These are phyloP conservation scores for Eretmochelys imbricata DNA, from an alignment of 2,113 vertebrate species.

Conservation along the genomic window DNA sequence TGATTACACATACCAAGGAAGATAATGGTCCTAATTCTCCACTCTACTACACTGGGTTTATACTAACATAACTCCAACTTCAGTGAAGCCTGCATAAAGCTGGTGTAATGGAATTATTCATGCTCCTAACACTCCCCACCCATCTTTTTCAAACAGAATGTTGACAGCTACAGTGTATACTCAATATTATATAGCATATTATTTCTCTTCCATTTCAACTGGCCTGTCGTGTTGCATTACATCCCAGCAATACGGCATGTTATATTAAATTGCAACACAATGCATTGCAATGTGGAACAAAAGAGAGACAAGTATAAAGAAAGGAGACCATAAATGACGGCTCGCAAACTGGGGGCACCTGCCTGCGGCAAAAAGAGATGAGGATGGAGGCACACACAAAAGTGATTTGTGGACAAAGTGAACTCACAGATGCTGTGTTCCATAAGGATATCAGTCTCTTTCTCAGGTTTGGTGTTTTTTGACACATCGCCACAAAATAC, in stretches of 20 bases:
- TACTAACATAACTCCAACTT: background rate
- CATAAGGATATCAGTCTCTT: background rate
- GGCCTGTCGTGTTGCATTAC: accelerated
- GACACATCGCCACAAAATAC: background rate
- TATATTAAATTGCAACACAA: background rate
- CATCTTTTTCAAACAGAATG: background rate
- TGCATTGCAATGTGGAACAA: background rate
- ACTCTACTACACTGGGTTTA: background rate
- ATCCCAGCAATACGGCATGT: accelerated
- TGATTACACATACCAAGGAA: background rate
- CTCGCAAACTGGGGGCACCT: accelerated
- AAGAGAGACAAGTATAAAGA: background rate
- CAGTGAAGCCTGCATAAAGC: background rate
- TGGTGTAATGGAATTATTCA: background rate
- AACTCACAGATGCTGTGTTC: background rate
- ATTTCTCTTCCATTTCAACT: background rate
- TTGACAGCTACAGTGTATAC: background rate
- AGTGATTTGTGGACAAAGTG: background rate
- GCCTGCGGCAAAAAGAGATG: background rate
- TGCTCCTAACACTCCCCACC: background rate
- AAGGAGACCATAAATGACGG: background rate
- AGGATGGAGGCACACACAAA: background rate
- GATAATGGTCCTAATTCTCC: background rate
- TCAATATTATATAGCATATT: background rate
- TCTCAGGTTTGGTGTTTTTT: background rate